A percentile compares a stretch with the other conserved stretches of the same genome.
Conservation (phyloP, 2,888 invertebrate species). For the Pyrgus malvae region DNA sequence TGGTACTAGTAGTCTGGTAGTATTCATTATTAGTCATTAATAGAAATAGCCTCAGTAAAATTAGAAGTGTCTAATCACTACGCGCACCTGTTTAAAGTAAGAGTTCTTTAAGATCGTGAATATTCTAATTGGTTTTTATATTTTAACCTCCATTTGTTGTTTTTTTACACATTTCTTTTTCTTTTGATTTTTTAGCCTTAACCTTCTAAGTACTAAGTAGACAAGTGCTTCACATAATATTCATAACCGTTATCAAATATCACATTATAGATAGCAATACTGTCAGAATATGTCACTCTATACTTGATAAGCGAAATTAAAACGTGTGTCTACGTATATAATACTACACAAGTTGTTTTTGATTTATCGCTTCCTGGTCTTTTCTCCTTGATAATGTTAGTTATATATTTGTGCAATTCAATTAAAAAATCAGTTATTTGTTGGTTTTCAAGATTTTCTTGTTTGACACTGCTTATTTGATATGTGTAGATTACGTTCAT, state of each 20-base stretch:
- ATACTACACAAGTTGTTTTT: not conserved
- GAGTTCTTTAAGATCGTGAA: not conserved
- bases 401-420: no score
- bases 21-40: slow-evolving; percentile 2
- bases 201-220: not conserved
- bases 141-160: not conserved
- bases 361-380: not conserved
- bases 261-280: not conserved
- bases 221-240: not conserved
- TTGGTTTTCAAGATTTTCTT: no score
- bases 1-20: slow-evolving; percentile 10
- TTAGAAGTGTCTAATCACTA: not conserved
- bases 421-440: no score
- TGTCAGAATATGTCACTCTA: slow-evolving; percentile 9
- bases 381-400: no score
- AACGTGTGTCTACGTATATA: not conserved
- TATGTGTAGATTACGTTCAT: no score
- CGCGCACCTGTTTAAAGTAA: no score
- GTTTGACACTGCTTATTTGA: no score
- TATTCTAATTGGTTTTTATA: not conserved
- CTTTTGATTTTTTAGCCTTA: not conserved
- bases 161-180: not conserved
- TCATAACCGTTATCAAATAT: not conserved
- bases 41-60: not conserved
- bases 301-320: slow-evolving; percentile 6